Percentiles rank a stretch among this genome's conserved stretches.
Conservation (phyloP, 2,113 vertebrate genomes). For the Gymnorhina tibicen region DNA sequence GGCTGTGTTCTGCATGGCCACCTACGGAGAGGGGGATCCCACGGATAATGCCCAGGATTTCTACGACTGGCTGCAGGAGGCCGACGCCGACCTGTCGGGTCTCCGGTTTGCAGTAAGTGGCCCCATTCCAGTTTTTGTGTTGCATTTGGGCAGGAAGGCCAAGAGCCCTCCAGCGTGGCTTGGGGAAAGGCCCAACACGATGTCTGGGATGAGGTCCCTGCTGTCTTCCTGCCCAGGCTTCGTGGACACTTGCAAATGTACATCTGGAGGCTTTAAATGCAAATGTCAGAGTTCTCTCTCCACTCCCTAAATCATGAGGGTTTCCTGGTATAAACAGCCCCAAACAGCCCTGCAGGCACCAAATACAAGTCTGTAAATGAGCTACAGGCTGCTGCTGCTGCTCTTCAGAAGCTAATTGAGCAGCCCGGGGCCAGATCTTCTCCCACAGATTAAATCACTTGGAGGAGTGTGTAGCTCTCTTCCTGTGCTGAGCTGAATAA, state of each 20-base stretch:
- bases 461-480: neutral
- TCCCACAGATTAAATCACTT: neutral
- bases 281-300: neutral
- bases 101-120: slow-evolving; percentile 89
- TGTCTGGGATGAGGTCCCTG: neutral
- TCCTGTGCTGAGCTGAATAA: neutral
- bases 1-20: slow-evolving; percentile 96
- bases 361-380: neutral
- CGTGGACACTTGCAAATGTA: neutral
- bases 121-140: neutral
- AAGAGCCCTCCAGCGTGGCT: neutral
- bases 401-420: neutral
- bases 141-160: neutral
- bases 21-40: slow-evolving; percentile 94
- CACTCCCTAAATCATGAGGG: neutral
- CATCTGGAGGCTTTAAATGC: neutral
- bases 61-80: slow-evolving; percentile 95
- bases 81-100: slow-evolving; percentile 80
- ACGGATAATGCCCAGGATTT: slow-evolving; percentile 98
- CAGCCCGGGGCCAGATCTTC: neutral
- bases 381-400: neutral
- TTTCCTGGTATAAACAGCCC: neutral
- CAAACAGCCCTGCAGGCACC: neutral
- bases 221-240: neutral
- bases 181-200: neutral